These are phyloP conservation scores for Cladopsammia gracilis DNA, from an alignment of 64 coral and sea anemone genomes.

Conservation along the genomic window DNA sequence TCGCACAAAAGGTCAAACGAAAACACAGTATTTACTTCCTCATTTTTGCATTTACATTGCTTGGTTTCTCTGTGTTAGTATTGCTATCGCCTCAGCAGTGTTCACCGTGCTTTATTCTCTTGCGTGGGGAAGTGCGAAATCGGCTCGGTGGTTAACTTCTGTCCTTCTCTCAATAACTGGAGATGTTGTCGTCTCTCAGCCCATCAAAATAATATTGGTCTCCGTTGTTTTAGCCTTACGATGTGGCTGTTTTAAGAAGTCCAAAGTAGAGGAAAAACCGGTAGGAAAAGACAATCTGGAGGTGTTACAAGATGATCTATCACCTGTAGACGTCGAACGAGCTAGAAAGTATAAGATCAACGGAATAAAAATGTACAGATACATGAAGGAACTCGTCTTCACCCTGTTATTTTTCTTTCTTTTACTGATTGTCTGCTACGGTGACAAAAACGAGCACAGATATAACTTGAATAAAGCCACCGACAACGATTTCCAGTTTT, in stretches of 20 bases:
- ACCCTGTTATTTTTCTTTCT: not conserved
- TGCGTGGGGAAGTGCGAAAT: constrained; percentile 34
- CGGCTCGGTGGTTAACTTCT: constrained; percentile 31
- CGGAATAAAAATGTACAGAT: not conserved
- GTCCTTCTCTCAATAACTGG: constrained; percentile 6
- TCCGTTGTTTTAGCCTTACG: constrained; percentile 23
- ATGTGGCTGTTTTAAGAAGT: not conserved
- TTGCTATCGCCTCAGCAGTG: not conserved
- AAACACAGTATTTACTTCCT: not conserved
- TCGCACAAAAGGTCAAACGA: not conserved
- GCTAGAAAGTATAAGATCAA: constrained; percentile 6
- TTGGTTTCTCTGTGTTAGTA: constrained; percentile 47
- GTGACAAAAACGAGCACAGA: not conserved
- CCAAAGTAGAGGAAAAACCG: not conserved
- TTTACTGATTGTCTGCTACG: constrained; percentile 29
- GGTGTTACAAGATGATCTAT: not conserved
- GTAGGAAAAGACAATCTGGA: not conserved
- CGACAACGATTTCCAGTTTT: not conserved
- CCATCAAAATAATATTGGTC: constrained; percentile 22
- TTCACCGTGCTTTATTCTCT: constrained; percentile 58
- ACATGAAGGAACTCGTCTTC: not conserved
- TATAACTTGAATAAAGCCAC: not conserved
- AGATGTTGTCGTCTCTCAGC: constrained; percentile 43
- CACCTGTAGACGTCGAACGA: constrained; percentile 2
- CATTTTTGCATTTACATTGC: constrained; percentile 56